These are phyloP conservation scores for Adrianichthys oophorus DNA, from an alignment of 2,797 vertebrate species.

Conservation along the genomic window DNA sequence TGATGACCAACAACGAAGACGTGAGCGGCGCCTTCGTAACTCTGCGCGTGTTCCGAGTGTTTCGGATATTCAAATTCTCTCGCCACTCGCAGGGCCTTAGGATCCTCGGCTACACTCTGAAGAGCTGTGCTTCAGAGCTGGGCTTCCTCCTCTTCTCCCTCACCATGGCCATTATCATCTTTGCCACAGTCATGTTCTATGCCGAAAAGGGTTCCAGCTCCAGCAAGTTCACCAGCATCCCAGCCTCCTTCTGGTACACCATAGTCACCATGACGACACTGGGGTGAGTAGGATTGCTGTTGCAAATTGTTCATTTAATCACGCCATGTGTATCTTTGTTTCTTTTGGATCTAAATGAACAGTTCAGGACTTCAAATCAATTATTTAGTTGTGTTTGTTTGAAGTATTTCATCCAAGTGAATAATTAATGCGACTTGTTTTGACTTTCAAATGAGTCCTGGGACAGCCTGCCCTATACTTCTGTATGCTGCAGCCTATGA, in stretches of 20 bases:
- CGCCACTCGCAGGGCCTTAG: constrained; percentile 96
- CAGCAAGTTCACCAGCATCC: constrained; percentile 99
- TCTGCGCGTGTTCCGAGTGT: constrained; percentile 93
- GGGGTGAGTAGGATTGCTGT: constrained; percentile 82
- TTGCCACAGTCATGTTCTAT: constrained; percentile 99
- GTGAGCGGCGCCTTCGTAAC: constrained; percentile 98
- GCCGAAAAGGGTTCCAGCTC: constrained; percentile 97
- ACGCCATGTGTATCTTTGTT: not conserved
- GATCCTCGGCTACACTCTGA: constrained; percentile 97
- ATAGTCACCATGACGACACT: constrained; percentile 99
- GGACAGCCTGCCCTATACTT: constrained; percentile 41
- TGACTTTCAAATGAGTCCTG: constrained; percentile 48
- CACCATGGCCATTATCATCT: constrained; percentile 99
- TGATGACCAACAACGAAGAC: constrained; percentile 98
- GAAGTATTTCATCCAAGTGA: constrained; percentile 28
- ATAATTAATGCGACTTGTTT: constrained; percentile 51
- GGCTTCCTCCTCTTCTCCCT: constrained; percentile 99
- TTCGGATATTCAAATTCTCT: constrained; percentile 99
- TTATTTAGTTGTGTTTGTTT: constrained; percentile 14
- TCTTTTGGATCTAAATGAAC: not conserved
- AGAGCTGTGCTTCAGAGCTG: constrained; percentile 98
- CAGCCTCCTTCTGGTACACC: constrained; percentile 99
- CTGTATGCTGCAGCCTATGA: constrained; percentile 50
- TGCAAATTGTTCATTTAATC: not conserved
- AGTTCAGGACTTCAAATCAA: constrained; percentile 5